Conservation (phyloP, 2,888 invertebrate species). For the Adineta ricciae region DNA sequence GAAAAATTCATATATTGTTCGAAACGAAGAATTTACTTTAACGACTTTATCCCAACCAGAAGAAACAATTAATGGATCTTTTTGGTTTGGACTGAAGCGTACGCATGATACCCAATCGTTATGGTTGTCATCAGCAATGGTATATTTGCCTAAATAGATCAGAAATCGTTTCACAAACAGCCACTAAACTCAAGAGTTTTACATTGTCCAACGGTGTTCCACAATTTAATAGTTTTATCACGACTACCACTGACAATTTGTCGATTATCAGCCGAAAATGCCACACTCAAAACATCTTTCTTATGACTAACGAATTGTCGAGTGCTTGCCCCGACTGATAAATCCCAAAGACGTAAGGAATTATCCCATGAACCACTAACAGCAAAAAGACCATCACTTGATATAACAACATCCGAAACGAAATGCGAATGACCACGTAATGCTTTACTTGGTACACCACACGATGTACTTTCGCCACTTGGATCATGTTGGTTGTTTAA, state of each 20-base stretch:
- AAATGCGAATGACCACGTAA: conserved; percentile 95
- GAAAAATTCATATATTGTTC: conserved; percentile 49
- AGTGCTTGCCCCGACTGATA: conserved; percentile 80
- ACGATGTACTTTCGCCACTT: conserved; percentile 63
- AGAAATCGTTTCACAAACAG: too few species aligned
- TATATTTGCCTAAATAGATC: not conserved
- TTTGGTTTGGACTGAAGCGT: conserved; percentile 91
- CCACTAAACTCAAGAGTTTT: too few species aligned
- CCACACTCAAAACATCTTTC: conserved; percentile 97
- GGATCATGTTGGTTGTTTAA: conserved; percentile 67
- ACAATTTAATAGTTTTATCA: conserved; percentile 95
- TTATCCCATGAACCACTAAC: conserved; percentile 99
- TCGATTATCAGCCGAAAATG: conserved; percentile 97
- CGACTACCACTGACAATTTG: conserved; percentile 98
- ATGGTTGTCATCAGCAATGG: conserved; percentile 63
- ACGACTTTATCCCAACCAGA: conserved; percentile 96
- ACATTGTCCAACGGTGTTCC: conserved; percentile 99
- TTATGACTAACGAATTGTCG: conserved; percentile 97
- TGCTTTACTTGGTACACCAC: conserved; percentile 87
- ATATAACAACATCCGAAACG: conserved; percentile 94
- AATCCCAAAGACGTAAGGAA: conserved; percentile 94
- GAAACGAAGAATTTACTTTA: conserved; percentile 53
- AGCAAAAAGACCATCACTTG: conserved; percentile 97
- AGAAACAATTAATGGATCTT: conserved; percentile 94
- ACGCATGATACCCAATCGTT: conserved; percentile 97